Evolutionary conservation across 2,797 vertebrate species (phyloP), one percentile per base, ranked within the genome.

Genomic region (Leuciscus waleckii): DNA sequence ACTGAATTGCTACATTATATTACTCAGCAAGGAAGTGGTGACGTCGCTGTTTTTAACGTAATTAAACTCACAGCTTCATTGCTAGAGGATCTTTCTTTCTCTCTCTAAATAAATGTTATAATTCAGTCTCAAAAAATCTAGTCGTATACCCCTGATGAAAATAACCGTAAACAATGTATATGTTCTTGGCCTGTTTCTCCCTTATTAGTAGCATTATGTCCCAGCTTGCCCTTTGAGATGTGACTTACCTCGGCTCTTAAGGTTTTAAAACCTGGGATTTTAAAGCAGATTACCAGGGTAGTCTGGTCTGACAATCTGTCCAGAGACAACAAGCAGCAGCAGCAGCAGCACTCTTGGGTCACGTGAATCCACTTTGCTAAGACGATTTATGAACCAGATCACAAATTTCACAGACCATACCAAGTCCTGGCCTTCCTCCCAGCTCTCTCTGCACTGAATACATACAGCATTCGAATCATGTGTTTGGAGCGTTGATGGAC

Each of bases 281-380:
- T 90, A 90, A 92, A 93, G 92, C 88, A 90, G 93, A 94, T 95
- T 94, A 94, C 86, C 90, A 65, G 86, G 81, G 90, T 92, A 87
- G 93, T 92, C 91, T 91, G 91, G 82, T 85, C 90, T 56, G 80
- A 86, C 90, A 90, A 83, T 92, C 91, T 91, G 90, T 93, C 90
- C 91, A 84, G 90, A 93, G 90, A 90, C 90, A 88, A 86, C 88
- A 86, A 84, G 67, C 79, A 58, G 35, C 26, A 29, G 80, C 26
- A 29, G 80, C 80, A 87, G 70, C 83, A 65, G n/a, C 39, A 49
- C 58, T 39, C 85, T 89, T 54, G 85, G 87, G 86, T 91, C 89
- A 91, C 54, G 35, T 83, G 71, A 91, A 90, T 86, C 43, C 39
- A 85, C 85, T 74, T 51, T 41, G 83, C 68, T 88, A 88, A 90